A percentile compares a stretch with the other conserved stretches of the same genome.
phyloP scores from a whole-genome alignment of 2,797 vertebrate species.

The Phaenicophaeus curvirostris region DNA sequence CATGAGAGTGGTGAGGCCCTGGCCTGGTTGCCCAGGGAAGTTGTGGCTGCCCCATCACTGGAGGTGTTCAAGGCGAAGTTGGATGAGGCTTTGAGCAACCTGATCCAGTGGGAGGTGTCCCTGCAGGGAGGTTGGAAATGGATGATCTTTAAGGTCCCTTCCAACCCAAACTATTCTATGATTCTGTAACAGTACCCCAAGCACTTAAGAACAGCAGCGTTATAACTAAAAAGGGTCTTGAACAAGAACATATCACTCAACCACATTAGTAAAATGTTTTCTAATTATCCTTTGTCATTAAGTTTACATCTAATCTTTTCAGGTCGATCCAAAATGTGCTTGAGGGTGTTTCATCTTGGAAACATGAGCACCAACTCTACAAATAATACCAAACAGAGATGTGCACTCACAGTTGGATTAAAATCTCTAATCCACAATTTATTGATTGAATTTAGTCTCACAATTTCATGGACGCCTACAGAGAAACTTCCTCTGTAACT shows the following conservation, averaged over 20 bases:
- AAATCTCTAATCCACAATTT: background rate
- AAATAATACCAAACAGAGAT: background rate
- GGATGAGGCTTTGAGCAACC: too few species aligned
- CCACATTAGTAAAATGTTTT: background rate
- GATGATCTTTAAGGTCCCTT: too few species aligned
- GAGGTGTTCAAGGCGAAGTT: too few species aligned
- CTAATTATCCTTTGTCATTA: background rate
- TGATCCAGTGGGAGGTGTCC: too few species aligned
- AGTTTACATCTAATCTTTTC: background rate
- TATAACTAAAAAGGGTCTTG: background rate
- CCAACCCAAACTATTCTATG: too few species aligned
- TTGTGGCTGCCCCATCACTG: too few species aligned
- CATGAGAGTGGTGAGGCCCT: too few species aligned
- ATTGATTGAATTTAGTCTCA: background rate
- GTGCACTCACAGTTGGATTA: background rate
- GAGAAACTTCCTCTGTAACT: background rate
- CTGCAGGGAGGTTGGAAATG: too few species aligned
- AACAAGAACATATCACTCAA: fast-evolving
- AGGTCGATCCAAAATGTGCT: background rate
- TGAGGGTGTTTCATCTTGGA: background rate
- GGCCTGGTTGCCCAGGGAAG: too few species aligned
- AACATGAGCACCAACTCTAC: background rate
- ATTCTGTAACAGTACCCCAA: background rate
- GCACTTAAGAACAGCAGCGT: background rate
- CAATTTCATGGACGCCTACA: background rate